phyloP scores from a whole-genome alignment of 2,797 vertebrate genomes.

The Pantherophis alleghaniensis region DNA sequence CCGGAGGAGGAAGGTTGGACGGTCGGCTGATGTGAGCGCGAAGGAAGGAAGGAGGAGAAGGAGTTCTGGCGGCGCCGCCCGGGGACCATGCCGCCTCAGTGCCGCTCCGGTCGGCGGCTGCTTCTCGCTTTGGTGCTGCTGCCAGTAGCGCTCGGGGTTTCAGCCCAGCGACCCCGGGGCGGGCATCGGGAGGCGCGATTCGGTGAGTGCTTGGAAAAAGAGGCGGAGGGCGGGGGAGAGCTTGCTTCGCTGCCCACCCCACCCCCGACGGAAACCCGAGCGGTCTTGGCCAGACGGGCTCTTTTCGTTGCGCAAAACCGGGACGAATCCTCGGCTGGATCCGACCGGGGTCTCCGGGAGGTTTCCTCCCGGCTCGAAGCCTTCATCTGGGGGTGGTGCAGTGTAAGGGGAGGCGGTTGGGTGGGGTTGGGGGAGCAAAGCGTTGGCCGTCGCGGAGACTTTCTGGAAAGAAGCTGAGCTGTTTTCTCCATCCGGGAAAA shows the following conservation, averaged over 20 bases:
- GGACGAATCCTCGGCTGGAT: not conserved
- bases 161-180: not conserved
- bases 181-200: slow-evolving; percentile 7
- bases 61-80: not conserved
- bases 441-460: not conserved
- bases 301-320: too few species aligned
- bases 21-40: not conserved
- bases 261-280: not conserved
- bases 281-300: not conserved
- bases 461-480: not conserved
- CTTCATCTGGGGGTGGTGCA: not conserved
- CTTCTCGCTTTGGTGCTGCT: not conserved
- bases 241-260: not conserved
- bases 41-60: not conserved
- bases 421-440: not conserved
- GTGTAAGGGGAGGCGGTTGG: too few species aligned
- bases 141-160: too few species aligned
- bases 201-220: slow-evolving; percentile 30
- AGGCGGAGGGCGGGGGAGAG: not conserved
- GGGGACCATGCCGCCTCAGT: slow-evolving; percentile 38
- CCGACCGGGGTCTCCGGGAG: not conserved
- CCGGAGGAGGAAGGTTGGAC: not conserved
- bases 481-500: not conserved
- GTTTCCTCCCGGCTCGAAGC: not conserved
- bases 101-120: slow-evolving; percentile 4